These are phyloP conservation scores for Zingel zingel DNA, from an alignment of 2,113 vertebrate genomes.

Conservation along the genomic window DNA sequence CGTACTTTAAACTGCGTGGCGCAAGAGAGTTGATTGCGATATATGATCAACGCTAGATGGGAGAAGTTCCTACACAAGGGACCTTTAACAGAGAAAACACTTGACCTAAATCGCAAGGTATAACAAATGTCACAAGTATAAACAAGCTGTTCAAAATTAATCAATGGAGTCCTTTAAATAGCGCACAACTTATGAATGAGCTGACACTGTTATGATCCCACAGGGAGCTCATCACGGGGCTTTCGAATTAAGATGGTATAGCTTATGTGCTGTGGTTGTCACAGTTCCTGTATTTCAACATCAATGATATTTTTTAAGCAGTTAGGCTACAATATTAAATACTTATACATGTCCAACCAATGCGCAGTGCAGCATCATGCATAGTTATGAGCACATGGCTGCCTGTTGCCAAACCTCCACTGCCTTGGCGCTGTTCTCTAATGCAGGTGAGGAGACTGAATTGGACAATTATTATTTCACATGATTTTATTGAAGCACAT, in stretches of 20 bases:
- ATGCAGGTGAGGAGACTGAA: constrained; percentile 11
- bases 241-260: background rate
- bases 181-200: constrained; percentile 18
- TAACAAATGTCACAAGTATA: constrained; percentile 33
- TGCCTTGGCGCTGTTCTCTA: constrained; percentile 1
- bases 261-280: background rate
- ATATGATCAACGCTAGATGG: too few species aligned
- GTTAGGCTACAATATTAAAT: background rate
- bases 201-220: constrained; percentile 13
- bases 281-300: constrained; percentile 3
- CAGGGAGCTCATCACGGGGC: constrained; percentile 13
- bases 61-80: too few species aligned
- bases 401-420: constrained; percentile 20
- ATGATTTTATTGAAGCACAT: constrained; percentile 44
- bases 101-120: constrained; percentile 23
- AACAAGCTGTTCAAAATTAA: constrained; percentile 41
- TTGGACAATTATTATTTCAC: constrained; percentile 25
- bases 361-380: constrained; percentile 20
- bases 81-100: background rate
- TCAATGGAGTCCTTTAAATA: constrained; percentile 12
- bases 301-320: constrained; percentile 10
- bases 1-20: too few species aligned
- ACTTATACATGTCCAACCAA: background rate
- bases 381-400: constrained; percentile 41
- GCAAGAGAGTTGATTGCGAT: too few species aligned